Evolutionary conservation across 1,140 invertebrate species (phyloP), one percentile per base, ranked within the genome.

Genomic region (Drosophila eugracilis): DNA sequence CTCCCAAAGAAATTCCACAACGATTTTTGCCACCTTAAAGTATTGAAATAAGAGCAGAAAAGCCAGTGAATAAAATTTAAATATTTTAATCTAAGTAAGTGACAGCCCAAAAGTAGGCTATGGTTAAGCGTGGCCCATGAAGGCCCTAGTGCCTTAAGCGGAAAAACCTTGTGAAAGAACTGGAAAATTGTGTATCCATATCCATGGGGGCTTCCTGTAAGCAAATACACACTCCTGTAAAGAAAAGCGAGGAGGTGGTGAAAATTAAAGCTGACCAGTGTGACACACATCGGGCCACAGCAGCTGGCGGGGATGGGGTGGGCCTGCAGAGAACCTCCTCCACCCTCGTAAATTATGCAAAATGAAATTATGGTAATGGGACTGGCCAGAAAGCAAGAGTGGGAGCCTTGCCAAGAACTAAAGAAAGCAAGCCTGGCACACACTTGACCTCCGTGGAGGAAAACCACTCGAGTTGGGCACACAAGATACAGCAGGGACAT

Each of bases 181-280:
- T 55, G 50, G 63, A 83, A 88, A 88, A 78, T 88, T 85, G 63
- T 88, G 83, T 88, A 88, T 89, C 83, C 50, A 66, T 88, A 88
- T 89, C 83, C 50, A 66, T 75, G 19, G n/a, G 45, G 48, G 39
- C 48, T 57, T 62, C 53, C 48, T 60, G 55, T 41, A 54, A 55
- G 60, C 73, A 75, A 66, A 75, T 66, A 75, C 48, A 66, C 60
- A 75, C 71, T 66, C 26, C 65, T 53, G 60, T 34, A 52, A 32
- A 42, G 57, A 49, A 28, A 32, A 6, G 15, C 10, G 15, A 39
- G 55, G 19, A 36, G 30, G 34, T 22, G 37, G 32, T 60, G 59
- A 44, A 52, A 47, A 47, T 52, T 32, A 74, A 55, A 50, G 59
- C 52, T 66, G 71, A 28, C 72, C 72, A 75, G 19, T 58, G 52